Evolutionary conservation across 2,888 invertebrate genomes (phyloP).

Genomic region (Trichopria drosophilae): DNA sequence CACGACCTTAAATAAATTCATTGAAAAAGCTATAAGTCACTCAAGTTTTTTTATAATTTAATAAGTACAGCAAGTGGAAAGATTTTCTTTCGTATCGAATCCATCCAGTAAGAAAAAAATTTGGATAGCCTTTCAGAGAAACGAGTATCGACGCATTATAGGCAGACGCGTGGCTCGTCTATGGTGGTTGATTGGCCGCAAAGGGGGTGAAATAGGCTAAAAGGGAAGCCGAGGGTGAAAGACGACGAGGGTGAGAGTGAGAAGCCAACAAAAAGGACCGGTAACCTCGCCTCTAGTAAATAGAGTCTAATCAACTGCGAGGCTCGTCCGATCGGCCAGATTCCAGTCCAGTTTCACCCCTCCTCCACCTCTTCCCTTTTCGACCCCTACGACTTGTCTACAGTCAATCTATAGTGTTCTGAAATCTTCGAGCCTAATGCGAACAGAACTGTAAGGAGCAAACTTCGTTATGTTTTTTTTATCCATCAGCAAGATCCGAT

Average conservation of each 20-base stretch:
- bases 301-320: conserved; percentile 58
- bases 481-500: too few species aligned
- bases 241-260: conserved; percentile 25
- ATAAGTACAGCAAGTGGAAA: too few species aligned
- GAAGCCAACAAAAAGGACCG: conserved; percentile 35
- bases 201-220: conserved; percentile 49
- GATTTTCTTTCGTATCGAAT: too few species aligned
- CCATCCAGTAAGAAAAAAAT: conserved; percentile 27
- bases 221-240: conserved; percentile 14
- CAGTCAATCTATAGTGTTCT: too few species aligned
- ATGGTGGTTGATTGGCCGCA: conserved; percentile 58
- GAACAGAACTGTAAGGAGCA: too few species aligned
- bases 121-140: conserved; percentile 28
- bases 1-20: too few species aligned
- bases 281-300: conserved; percentile 56
- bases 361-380: conserved; percentile 31
- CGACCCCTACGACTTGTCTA: too few species aligned
- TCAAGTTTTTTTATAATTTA: too few species aligned
- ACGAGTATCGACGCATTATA: conserved; percentile 34
- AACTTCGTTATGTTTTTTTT: too few species aligned
- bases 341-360: conserved; percentile 41
- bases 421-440: too few species aligned
- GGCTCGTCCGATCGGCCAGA: conserved; percentile 55
- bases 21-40: too few species aligned
- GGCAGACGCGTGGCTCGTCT: conserved; percentile 50